phyloP scores from a whole-genome alignment of 2,797 vertebrate genomes.

The Odontamblyopus lacepedii region DNA sequence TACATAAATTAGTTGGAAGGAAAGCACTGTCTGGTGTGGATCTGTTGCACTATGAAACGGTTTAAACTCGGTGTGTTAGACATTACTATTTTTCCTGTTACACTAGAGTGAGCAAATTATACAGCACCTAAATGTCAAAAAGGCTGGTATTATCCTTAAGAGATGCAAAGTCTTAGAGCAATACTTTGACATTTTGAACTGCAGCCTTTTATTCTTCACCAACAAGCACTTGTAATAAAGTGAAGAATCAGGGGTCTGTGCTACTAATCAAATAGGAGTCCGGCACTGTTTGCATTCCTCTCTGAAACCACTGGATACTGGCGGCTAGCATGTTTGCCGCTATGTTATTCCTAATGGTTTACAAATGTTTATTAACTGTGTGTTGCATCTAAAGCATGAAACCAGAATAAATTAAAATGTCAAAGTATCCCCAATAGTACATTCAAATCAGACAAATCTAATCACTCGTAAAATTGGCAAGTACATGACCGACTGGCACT shows the following conservation, averaged over 20 bases:
- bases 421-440: slow-evolving; percentile 47
- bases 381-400: background rate
- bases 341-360: slow-evolving; percentile 3
- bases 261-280: slow-evolving; percentile 32
- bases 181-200: slow-evolving; percentile 56
- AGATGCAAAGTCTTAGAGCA: slow-evolving; percentile 47
- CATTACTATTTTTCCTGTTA: slow-evolving; percentile 18
- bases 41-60: background rate
- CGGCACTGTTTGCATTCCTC: slow-evolving; percentile 32
- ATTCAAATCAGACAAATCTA: slow-evolving; percentile 48
- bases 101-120: slow-evolving; percentile 35
- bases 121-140: slow-evolving; percentile 44
- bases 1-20: slow-evolving; percentile 4
- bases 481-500: slow-evolving; percentile 63
- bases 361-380: slow-evolving; percentile 4
- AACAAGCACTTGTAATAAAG: slow-evolving; percentile 33
- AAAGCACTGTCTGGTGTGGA: background rate
- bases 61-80: slow-evolving; percentile 17
- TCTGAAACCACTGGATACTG: slow-evolving; percentile 28
- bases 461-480: slow-evolving; percentile 59
- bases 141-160: slow-evolving; percentile 40
- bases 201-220: slow-evolving; percentile 38
- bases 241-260: slow-evolving; percentile 6
- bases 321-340: slow-evolving; percentile 10
- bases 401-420: slow-evolving; percentile 41